Percentiles rank a stretch among this genome's conserved stretches.
Evolutionary conservation across 2,888 invertebrate species (phyloP).

Genomic region (Leptinotarsa rubiginosa): DNA sequence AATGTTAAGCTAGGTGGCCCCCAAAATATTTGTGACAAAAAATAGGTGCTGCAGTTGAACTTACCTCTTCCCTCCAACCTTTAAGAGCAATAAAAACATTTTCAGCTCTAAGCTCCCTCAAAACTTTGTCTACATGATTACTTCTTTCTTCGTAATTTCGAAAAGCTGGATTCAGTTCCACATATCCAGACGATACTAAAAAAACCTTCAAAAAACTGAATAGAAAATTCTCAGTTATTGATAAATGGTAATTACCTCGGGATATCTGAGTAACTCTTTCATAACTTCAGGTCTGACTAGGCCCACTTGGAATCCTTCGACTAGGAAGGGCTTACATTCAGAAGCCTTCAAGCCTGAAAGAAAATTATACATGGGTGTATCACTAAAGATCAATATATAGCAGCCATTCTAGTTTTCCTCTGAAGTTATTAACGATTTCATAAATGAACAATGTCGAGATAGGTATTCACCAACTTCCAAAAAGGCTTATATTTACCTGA

Average conservation of each 20-base stretch:
- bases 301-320: conserved; percentile 91
- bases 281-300: conserved; percentile 87
- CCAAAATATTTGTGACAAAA: no score
- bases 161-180: conserved; percentile 89
- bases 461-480: conserved; percentile 21
- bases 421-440: conserved; percentile 34
- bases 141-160: conserved; percentile 87
- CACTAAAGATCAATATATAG: conserved; percentile 51
- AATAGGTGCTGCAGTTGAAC: background rate
- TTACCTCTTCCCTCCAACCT: conserved; percentile 94
- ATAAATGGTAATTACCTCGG: conserved; percentile 73
- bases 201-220: conserved; percentile 71
- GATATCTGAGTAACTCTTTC: conserved; percentile 82
- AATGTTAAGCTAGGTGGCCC: no score
- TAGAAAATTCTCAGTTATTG: conserved; percentile 16
- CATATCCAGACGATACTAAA: conserved; percentile 77
- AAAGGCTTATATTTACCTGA: conserved; percentile 73
- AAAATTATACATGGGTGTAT: conserved; percentile 48
- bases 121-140: conserved; percentile 80
- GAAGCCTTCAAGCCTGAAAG: conserved; percentile 79
- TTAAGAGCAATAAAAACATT: conserved; percentile 83
- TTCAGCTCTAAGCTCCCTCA: conserved; percentile 80
- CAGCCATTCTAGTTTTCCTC: conserved; percentile 34
- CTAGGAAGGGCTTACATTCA: conserved; percentile 87
- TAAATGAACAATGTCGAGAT: conserved; percentile 38